These are phyloP conservation scores for Dascyllus trimaculatus DNA, from an alignment of 2,113 vertebrate genomes.

Conservation along the genomic window DNA sequence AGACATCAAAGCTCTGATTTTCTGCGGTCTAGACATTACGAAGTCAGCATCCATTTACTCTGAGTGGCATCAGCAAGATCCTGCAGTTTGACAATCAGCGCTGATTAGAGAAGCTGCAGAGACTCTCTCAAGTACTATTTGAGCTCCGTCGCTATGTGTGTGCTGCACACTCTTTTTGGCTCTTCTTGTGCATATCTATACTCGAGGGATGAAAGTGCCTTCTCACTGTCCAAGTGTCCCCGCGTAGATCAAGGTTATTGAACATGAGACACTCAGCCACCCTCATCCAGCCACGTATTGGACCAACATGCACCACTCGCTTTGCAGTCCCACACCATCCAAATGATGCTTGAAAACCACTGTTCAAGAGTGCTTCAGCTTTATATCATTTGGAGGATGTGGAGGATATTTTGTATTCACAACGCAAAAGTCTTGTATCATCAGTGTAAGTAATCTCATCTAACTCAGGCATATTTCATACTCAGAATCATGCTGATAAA, in stretches of 20 bases:
- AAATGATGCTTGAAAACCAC: conserved; percentile 37
- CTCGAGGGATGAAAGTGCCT: conserved; percentile 31
- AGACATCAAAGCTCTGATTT: conserved; percentile 42
- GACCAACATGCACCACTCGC: conserved; percentile 1
- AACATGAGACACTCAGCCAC: conserved; percentile 34
- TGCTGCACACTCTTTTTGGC: conserved; percentile 6
- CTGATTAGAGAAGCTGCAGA: conserved; percentile 47
- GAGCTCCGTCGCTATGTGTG: conserved; percentile 22
- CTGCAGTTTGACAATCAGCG: conserved; percentile 51
- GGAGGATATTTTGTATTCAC: conserved; percentile 54
- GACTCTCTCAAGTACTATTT: conserved; percentile 28
- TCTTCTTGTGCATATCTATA: conserved; percentile 12
- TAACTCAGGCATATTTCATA: conserved; percentile 40
- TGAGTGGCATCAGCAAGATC: conserved; percentile 39
- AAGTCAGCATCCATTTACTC: conserved; percentile 37
- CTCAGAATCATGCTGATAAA: conserved; percentile 44
- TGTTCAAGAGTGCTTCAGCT: conserved; percentile 22
- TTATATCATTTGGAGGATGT: conserved; percentile 10
- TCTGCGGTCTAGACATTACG: conserved; percentile 36
- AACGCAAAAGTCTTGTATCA: conserved; percentile 37
- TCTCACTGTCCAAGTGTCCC: conserved; percentile 14
- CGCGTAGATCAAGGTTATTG: conserved; percentile 35
- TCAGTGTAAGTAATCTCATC: conserved; percentile 47
- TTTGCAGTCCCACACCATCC: neutral
- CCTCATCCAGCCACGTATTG: conserved; percentile 7